Conservation (phyloP, 2,888 invertebrate species). For the Sisyra nigra region DNA sequence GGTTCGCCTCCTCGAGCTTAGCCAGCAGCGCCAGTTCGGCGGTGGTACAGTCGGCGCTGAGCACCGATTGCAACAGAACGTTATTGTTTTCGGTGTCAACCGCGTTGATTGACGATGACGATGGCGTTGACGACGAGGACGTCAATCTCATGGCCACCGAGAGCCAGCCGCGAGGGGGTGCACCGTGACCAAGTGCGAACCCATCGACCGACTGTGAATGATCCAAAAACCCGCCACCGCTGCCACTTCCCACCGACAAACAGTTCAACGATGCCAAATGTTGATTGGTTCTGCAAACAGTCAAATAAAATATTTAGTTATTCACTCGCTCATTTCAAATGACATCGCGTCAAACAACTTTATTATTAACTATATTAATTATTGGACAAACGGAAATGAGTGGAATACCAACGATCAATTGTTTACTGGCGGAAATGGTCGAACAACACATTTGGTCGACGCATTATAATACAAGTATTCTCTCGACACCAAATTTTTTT, state of each 20-base stretch:
- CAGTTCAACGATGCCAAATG: conserved; percentile 23
- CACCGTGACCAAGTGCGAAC: neutral
- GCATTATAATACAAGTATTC: no score
- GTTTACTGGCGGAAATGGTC: no score
- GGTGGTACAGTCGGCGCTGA: conserved; percentile 26
- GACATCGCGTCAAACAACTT: neutral
- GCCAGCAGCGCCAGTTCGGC: conserved; percentile 81
- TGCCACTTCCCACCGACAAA: conserved; percentile 26
- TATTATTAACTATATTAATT: neutral
- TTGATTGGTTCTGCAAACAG: conserved; percentile 12
- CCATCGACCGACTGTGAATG: conserved; percentile 1
- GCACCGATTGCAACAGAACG: conserved; percentile 13
- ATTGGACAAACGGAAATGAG: neutral
- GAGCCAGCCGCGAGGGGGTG: conserved; percentile 20
- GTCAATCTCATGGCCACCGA: conserved; percentile 26
- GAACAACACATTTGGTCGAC: no score
- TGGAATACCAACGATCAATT: no score
- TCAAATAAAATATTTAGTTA: neutral
- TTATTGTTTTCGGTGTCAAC: conserved; percentile 20
- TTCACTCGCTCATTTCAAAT: neutral
- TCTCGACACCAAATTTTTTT: no score
- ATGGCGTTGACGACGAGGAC: neutral
- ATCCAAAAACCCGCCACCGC: conserved; percentile 16
- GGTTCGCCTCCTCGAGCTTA: conserved; percentile 92
- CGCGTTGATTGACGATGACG: conserved; percentile 9